Conservation (phyloP, 1,140 invertebrate genomes). For the Drosophila sechellia region DNA sequence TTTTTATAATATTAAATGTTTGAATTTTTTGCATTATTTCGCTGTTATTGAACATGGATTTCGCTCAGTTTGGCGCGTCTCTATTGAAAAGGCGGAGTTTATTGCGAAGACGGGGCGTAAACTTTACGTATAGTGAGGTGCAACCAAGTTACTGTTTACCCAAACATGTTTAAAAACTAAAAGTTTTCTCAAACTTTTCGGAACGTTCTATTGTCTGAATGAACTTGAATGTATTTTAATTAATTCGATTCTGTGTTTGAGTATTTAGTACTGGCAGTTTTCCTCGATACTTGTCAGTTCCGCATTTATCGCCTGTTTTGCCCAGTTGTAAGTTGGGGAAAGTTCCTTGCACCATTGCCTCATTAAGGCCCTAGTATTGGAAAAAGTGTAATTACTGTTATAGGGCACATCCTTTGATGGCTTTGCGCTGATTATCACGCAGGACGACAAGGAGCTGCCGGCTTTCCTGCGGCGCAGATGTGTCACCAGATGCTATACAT, state of each 20-base stretch:
- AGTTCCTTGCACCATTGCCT: neutral
- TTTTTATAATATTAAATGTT: neutral
- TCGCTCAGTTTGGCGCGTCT: too few species aligned
- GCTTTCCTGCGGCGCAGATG: constrained; percentile 10
- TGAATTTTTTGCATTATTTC: neutral
- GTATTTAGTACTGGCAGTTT: too few species aligned
- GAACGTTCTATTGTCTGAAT: constrained; percentile 1
- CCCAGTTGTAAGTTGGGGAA: too few species aligned
- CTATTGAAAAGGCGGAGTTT: neutral
- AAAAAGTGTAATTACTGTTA: neutral
- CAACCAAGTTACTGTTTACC: neutral
- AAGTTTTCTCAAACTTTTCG: constrained; percentile 41
- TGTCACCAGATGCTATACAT: constrained; percentile 36
- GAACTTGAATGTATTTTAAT: neutral
- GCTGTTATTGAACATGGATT: too few species aligned
- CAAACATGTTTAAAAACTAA: neutral
- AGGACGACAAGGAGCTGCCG: constrained; percentile 2
- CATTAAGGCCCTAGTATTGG: neutral
- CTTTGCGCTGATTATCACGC: neutral
- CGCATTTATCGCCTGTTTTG: too few species aligned
- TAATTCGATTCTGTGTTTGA: neutral
- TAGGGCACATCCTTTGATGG: neutral
- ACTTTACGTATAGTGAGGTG: neutral
- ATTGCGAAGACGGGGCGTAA: neutral
- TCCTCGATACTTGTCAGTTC: too few species aligned